Percentiles rank a stretch among this genome's conserved stretches.
Conservation (phyloP, 2,797 vertebrate genomes). For the Sarcophilus harrisii region DNA sequence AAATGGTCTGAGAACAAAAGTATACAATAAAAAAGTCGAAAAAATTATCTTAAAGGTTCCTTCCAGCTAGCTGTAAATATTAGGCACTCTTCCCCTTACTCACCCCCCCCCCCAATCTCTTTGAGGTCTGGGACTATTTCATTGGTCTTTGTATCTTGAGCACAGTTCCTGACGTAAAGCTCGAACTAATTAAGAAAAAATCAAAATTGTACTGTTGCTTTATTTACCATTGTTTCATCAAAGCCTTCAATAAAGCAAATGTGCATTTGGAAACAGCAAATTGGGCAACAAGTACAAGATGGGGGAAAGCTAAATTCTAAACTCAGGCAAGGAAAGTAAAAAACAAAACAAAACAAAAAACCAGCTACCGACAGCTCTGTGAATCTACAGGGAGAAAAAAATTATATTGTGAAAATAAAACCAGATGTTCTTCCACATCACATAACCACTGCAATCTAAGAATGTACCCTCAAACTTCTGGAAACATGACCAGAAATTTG, state of each 20-base stretch:
- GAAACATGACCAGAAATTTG: constrained; percentile 58
- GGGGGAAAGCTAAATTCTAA: not conserved
- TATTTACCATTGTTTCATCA: not conserved
- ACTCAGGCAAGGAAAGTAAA: not conserved
- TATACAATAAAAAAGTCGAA: not conserved
- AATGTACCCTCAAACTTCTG: constrained; percentile 27
- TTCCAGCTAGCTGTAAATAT: not conserved
- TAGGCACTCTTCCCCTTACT: not conserved
- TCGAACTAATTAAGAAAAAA: not conserved
- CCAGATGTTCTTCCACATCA: constrained; percentile 18
- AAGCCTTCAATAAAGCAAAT: no score
- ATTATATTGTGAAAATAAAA: constrained; percentile 19
- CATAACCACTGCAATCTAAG: constrained; percentile 28
- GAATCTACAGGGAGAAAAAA: not conserved
- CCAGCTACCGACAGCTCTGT: not conserved
- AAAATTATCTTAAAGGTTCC: not conserved
- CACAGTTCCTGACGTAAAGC: not conserved
- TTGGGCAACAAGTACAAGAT: not conserved
- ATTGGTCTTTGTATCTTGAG: not conserved
- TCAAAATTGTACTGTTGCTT: not conserved
- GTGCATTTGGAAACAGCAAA: not conserved
- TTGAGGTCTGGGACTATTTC: not conserved
- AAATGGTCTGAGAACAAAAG: not conserved
- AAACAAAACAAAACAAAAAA: not conserved
- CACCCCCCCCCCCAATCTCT: not conserved